Base-by-base conservation (phyloP, 2,888 invertebrate genomes). In the Drosophila kanekoi region DNA sequence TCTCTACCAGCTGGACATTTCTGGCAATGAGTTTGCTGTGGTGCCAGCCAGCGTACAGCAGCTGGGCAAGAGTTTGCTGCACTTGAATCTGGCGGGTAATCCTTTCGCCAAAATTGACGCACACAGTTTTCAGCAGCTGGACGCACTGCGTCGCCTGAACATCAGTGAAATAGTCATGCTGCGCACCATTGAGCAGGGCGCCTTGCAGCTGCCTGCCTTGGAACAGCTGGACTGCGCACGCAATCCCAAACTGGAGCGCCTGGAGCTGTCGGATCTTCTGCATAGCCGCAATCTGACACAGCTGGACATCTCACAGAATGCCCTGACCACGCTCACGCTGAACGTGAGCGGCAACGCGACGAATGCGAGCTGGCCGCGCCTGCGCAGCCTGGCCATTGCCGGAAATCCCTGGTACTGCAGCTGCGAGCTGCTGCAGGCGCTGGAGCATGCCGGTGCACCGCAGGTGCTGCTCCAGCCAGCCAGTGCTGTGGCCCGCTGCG, bases 381-480 rank as follows among this genome's bases (percentile, higher is more conserved):
- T 96, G 59, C 93, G 93, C 20, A 91, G 92, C 6, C 87, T 96
- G 48, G 93, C 94, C 72, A 93, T 95, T 89, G 92, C 93, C 1
- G 94, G 94, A n/a, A 96, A 96, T 92, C 94, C 93, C 56, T 94
- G 96, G 93, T 91, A 93, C 41, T 96, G 96, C 88, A 94, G 94
- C 87, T 96, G 96, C 87, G 86, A 82, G 3, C 69, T 92, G 51
- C 49, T 91, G 43, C 81, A 87, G 58, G 89, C 92, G 4, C 73
- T 94, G 10, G 89, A 91, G 63, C 78, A 75, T 32, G 77, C 82
- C 13, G 90, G 89, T 3, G 65, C 77, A 0, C 77, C 83, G 2
- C 69, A 82, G 13, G 65, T 80, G 18, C 80, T 77, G 2, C 72
- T 28, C 28, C 28, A 79, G 48, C 56, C 64, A 0, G 72, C 70